phyloP scores from a whole-genome alignment of 2,888 invertebrate species.

The Cylindroiulus punctatus region DNA sequence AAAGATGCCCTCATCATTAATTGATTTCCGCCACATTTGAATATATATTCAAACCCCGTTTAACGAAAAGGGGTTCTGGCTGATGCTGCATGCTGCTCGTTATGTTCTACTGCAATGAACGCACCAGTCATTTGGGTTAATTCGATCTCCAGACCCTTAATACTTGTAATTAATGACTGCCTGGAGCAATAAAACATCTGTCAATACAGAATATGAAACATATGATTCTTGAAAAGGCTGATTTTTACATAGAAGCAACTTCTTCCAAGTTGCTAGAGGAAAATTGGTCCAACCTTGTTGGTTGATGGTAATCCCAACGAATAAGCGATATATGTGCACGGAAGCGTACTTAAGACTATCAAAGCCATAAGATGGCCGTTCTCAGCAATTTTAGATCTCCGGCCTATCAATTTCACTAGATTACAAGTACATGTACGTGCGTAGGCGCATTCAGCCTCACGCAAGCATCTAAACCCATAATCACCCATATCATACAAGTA shows the following conservation, averaged over 20 bases:
- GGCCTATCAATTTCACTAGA: neutral
- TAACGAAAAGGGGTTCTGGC: neutral
- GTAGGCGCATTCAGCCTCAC: neutral
- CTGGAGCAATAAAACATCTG: neutral
- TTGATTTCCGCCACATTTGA: conserved; percentile 29
- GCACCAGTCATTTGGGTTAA: neutral
- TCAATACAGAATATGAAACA: conserved; percentile 11
- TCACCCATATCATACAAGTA: neutral
- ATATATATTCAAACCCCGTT: conserved; percentile 2
- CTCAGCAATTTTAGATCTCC: conserved; percentile 5
- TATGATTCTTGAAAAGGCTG: neutral
- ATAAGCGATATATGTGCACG: neutral
- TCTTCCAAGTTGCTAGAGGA: neutral
- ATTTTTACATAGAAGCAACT: neutral
- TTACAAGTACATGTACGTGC: neutral
- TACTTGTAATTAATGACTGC: conserved; percentile 29
- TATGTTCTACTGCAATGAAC: neutral
- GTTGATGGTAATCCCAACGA: neutral
- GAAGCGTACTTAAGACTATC: neutral
- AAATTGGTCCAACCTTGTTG: neutral
- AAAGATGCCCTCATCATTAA: conserved; percentile 21
- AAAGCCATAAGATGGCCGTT: neutral
- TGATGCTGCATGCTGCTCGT: neutral
- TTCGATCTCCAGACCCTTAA: neutral
- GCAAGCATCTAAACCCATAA: neutral